phyloP scores from a whole-genome alignment of 1,140 invertebrate species.

The Neodiprion virginianus region DNA sequence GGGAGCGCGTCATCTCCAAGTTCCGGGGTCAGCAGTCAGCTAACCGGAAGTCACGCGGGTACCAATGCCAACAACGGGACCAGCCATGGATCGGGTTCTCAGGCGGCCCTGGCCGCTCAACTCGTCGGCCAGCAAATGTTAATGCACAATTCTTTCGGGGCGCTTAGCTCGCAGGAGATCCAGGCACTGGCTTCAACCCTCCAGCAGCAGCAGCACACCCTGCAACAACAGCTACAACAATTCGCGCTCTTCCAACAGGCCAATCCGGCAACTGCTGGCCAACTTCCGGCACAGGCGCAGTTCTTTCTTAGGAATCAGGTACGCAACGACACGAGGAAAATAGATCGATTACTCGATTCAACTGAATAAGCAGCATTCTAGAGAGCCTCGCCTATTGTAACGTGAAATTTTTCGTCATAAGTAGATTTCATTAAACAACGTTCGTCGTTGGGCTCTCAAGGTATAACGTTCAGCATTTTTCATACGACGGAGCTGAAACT shows the following conservation, averaged over 20 bases:
- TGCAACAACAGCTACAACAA: constrained; percentile 75
- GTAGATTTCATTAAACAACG: too few relatives aligned
- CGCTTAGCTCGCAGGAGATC: constrained; percentile 67
- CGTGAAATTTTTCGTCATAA: too few relatives aligned
- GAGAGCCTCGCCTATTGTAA: not conserved
- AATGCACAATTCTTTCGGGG: constrained; percentile 60
- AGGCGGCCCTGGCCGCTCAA: constrained; percentile 71
- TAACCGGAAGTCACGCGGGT: constrained; percentile 52
- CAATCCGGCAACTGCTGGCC: constrained; percentile 58
- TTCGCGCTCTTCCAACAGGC: constrained; percentile 74
- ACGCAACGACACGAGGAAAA: constrained; percentile 27
- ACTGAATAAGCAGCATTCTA: not conserved
- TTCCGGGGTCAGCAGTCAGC: constrained; percentile 64
- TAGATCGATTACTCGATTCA: not conserved
- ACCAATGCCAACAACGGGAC: constrained; percentile 30
- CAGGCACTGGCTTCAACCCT: constrained; percentile 71
- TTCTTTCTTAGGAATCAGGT: constrained; percentile 86
- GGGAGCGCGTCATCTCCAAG: constrained; percentile 64
- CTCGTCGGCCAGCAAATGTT: constrained; percentile 70
- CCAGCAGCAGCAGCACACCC: constrained; percentile 69
- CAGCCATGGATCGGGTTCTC: constrained; percentile 59
- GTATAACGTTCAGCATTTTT: too few relatives aligned
- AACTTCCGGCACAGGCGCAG: constrained; percentile 71
- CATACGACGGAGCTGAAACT: too few relatives aligned
- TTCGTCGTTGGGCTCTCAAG: too few relatives aligned